phyloP scores from a whole-genome alignment of 1,140 invertebrate genomes.

The Drosophila mojavensis region DNA sequence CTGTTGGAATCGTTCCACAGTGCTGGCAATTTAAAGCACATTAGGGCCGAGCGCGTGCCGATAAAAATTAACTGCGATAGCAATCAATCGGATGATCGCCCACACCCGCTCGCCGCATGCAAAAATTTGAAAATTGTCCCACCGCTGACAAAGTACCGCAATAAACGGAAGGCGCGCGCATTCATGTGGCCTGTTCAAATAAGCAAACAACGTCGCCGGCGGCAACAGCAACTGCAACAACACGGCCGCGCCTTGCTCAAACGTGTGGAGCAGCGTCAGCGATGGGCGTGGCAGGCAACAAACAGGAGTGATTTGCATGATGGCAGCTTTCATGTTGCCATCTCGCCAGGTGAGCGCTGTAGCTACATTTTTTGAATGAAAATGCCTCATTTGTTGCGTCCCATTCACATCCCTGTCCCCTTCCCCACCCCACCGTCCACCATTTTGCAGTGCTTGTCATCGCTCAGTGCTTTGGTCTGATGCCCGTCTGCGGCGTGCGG shows the following conservation, averaged over 20 bases:
- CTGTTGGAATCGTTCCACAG: background rate
- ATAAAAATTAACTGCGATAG: slow-evolving; percentile 13
- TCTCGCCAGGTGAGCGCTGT: slow-evolving; percentile 55
- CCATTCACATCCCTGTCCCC: background rate
- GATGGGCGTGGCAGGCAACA: slow-evolving; percentile 5
- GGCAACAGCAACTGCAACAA: slow-evolving; percentile 9
- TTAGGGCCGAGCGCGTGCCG: slow-evolving; percentile 17
- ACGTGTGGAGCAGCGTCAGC: background rate
- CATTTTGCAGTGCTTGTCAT: slow-evolving; percentile 55
- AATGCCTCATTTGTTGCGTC: background rate
- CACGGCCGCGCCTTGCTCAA: background rate
- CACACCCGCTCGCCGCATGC: no score
- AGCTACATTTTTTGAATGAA: background rate
- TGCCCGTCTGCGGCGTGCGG: slow-evolving; percentile 74
- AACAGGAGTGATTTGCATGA: slow-evolving; percentile 45
- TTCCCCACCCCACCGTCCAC: no score
- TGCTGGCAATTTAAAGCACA: slow-evolving; percentile 27
- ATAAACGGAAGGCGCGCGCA: background rate
- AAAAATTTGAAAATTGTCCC: slow-evolving; percentile 7
- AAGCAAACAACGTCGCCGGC: slow-evolving; percentile 5
- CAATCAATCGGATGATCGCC: slow-evolving; percentile 7
- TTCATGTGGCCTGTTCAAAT: slow-evolving; percentile 30
- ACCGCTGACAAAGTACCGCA: background rate
- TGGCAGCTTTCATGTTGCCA: slow-evolving; percentile 72
- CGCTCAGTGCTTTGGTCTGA: slow-evolving; percentile 79